Evolutionary conservation across 37 sponge, comb jelly and placozoan genomes (phyloP), one percentile per base, ranked within the genome.

Genomic region (Axinella damicornis): DNA sequence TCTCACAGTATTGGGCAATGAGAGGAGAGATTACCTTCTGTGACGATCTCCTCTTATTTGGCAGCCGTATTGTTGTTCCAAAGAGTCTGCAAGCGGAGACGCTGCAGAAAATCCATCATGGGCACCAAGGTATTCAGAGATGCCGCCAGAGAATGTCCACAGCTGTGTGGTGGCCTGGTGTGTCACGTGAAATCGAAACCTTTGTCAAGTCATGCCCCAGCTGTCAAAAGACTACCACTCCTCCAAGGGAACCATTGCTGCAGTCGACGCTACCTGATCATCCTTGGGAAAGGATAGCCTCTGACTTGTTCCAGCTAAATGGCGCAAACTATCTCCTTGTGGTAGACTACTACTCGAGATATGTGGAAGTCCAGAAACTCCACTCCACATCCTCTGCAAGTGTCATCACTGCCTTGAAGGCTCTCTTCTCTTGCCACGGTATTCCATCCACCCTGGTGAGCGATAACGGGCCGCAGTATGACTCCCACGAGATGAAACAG

Each of bases 271-370:
- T 46, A 21, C 73, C 73, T 19, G 22, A 38, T n/a, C 53, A 46
- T n/a, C 74, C 84, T 15, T 83, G 84, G 84, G 46, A 37, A 22
- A 83, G 53, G 40, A 65, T 83, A 40, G 65, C 65, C 0, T 67
- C 65, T 53, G 84, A 83, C 59, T 39, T 83, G 37, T 83, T 37
- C 25, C 58, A 85, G 33, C 76, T 84, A 25, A 74, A 84, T 61
- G 36, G 68, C 19, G 20, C 37, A 0, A 73, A 12, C 32, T 83
- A 64, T 55, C 75, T 83, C 5, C 52, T 83, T 6, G 16, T 74
- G 13, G 75, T 83, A 25, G 84, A 83, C 54, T 74, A 83, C 28
- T 83, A 66, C 55, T 83, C 75, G 19, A 27, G 77, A n/a, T 85
- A 66, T n/a, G 37, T 63, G 4, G 76, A 83, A 62, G 71, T 82